Percentiles rank a stretch among this genome's conserved stretches.
Conservation (phyloP, 2,797 vertebrate species). For the Sciurus carolinensis region DNA sequence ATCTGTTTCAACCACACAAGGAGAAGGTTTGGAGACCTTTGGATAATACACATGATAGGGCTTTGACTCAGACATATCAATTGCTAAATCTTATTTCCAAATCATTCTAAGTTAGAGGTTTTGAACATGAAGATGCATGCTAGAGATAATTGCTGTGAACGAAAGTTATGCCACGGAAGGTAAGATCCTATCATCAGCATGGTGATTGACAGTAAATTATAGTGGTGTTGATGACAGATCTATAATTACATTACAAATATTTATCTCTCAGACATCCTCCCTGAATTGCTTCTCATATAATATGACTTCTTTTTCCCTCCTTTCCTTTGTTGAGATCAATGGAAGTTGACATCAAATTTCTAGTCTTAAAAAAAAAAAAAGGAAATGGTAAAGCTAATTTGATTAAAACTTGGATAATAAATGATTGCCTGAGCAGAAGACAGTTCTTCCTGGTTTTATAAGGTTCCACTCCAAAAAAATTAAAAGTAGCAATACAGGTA, state of each 20-base stretch:
- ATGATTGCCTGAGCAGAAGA: not conserved
- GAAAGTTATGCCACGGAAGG: slow-evolving; percentile 71
- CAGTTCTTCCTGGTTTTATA: slow-evolving; percentile 17
- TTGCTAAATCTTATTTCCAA: slow-evolving; percentile 41
- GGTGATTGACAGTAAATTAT: slow-evolving; percentile 84
- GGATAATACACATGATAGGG: not conserved
- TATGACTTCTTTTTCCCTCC: slow-evolving; percentile 51
- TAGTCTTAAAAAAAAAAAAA: not conserved
- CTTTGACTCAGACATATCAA: not conserved
- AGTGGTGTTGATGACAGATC: slow-evolving; percentile 80
- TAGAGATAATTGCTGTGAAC: slow-evolving; percentile 74
- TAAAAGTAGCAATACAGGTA: not conserved
- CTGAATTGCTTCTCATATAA: slow-evolving; percentile 50
- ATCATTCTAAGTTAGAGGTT: slow-evolving; percentile 34
- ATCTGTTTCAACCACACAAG: not conserved
- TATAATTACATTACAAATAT: slow-evolving; percentile 86
- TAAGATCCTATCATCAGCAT: slow-evolving; percentile 76
- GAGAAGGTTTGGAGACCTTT: not conserved
- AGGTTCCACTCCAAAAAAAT: not conserved
- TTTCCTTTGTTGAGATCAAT: slow-evolving; percentile 61
- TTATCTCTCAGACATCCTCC: slow-evolving; percentile 79
- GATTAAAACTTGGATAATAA: slow-evolving; percentile 72
- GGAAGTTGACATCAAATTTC: slow-evolving; percentile 62
- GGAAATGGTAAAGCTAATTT: not conserved
- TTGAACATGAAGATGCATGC: slow-evolving; percentile 55